Evolutionary conservation across 92 coral and sea anemone species (phyloP).

Genomic region (Phenganax marumi): DNA sequence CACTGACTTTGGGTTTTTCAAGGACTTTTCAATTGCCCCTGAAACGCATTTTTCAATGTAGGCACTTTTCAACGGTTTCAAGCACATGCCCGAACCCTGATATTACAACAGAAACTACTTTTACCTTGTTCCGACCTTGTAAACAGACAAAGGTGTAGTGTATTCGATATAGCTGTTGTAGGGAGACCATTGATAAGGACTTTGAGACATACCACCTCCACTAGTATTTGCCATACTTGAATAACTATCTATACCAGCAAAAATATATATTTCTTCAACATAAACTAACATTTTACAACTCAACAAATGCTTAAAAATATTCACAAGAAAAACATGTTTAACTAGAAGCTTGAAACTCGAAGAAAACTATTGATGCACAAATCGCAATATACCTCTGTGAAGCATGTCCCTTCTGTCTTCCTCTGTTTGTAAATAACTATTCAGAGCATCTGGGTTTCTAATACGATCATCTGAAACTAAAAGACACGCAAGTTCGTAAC

Average conservation of each 20-base stretch:
- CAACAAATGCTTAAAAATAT: too few species aligned
- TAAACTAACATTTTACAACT: too few species aligned
- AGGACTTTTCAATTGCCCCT: too few species aligned
- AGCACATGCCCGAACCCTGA: too few species aligned
- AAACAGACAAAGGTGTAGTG: constrained; percentile 86
- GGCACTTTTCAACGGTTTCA: too few species aligned
- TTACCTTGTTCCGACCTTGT: constrained; percentile 93
- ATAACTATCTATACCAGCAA: constrained; percentile 9
- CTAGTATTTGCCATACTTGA: constrained; percentile 8
- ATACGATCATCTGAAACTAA: constrained; percentile 75
- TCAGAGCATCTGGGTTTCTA: constrained; percentile 70
- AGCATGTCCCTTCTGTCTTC: constrained; percentile 69
- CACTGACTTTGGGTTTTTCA: too few species aligned
- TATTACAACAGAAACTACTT: not conserved
- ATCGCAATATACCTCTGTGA: constrained; percentile 68
- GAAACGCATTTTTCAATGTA: too few species aligned
- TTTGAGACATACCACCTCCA: constrained; percentile 13
- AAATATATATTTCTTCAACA: too few species aligned
- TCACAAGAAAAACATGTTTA: not conserved
- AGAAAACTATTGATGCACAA: not conserved
- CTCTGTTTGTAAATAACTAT: constrained; percentile 71
- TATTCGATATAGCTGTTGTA: constrained; percentile 64
- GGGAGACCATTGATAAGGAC: constrained; percentile 73
- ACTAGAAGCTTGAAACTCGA: not conserved
- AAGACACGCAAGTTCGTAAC: not conserved